A percentile compares a stretch with the other conserved stretches of the same genome.
Evolutionary conservation across 2,888 invertebrate genomes (phyloP).

Genomic region (Drosophila leonis): DNA sequence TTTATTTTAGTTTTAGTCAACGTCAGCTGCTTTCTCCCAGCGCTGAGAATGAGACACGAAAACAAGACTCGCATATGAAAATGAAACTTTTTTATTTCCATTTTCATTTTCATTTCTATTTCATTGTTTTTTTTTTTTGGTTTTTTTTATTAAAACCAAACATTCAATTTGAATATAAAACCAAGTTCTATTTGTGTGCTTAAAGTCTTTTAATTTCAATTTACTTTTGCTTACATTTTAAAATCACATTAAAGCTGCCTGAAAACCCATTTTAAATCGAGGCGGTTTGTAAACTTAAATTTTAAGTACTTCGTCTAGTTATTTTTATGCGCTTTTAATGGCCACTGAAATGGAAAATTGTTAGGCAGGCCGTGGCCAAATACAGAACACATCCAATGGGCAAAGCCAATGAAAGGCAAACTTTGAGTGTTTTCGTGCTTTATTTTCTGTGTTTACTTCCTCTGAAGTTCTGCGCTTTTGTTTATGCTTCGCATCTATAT

Average conservation of each 20-base stretch:
- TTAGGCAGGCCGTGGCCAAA: conserved; percentile 9
- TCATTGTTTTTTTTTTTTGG: neutral
- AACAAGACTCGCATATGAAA: conserved; percentile 50
- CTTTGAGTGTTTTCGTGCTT: conserved; percentile 29
- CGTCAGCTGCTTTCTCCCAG: conserved; percentile 61
- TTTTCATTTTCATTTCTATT: conserved; percentile 3
- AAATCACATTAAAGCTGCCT: conserved; percentile 25
- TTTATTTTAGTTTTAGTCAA: conserved; percentile 14
- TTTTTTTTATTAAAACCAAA: neutral
- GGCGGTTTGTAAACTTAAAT: conserved; percentile 50
- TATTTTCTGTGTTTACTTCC: conserved; percentile 6
- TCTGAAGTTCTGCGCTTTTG: conserved; percentile 21
- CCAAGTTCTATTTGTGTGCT: conserved; percentile 11
- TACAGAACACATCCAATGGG: conserved; percentile 16
- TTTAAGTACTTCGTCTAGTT: conserved; percentile 30
- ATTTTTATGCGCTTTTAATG: conserved; percentile 59
- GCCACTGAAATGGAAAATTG: conserved; percentile 47
- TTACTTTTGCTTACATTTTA: neutral
- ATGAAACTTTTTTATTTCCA: conserved; percentile 26
- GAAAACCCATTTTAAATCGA: conserved; percentile 26
- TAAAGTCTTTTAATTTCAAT: conserved; percentile 6
- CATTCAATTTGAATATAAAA: conserved; percentile 1
- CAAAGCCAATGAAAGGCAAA: conserved; percentile 31
- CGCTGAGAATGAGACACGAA: conserved; percentile 67
- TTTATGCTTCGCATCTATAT: conserved; percentile 19